Base-by-base conservation (phyloP, 2,888 invertebrate species). In the Caenorhabditis virilis region DNA sequence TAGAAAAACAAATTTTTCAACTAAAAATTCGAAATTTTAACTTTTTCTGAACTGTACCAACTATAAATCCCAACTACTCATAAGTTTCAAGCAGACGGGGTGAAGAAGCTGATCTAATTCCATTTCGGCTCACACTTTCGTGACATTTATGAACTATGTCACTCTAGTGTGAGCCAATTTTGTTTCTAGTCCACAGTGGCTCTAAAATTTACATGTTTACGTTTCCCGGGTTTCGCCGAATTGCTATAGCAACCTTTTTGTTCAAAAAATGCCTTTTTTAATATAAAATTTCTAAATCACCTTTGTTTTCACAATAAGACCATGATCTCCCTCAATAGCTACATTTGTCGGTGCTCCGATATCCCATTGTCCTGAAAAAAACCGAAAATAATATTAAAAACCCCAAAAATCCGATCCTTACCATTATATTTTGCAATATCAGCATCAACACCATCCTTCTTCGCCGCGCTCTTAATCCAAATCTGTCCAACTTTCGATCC, bases 371-470 rank as follows among this genome's bases (percentile, higher is more conserved):
- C 89, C 88, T 88, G 55, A 13, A 79, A 66, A 13, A 26, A 46
- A 33, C 1, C 23, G 9, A n/a, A 16, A 35, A 6, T n/a, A 15
- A 27, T 18, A 25, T 25, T 7, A 55, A 46, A 6, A n/a, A n/a
- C 6, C n/a, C 16, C 42, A 6, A 15, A 13, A 51, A 39, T 22
- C 39, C 7, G 15, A 30, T 16, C 5, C 13, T 18, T 23, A 82
- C 95, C 97, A 86, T 95, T 93, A 85, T 95, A 97, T 86, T 95
- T 94, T 13, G 94, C 91, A 61, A 95, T 91, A 69, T 90, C 90
- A 65, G 93, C 93, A 74, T 93, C 92, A 22, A 87, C 87, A 47
- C 85, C 88, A 72, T 93, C 92, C 84, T 95, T 95, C 84, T 92
- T 93, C 1, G 95, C 92, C 83, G 91, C 88, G 0, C 95, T 95